Evolutionary conservation across 2,797 vertebrate genomes (phyloP), one percentile per base, ranked within the genome.

Genomic region (Cyclopterus lumpus): DNA sequence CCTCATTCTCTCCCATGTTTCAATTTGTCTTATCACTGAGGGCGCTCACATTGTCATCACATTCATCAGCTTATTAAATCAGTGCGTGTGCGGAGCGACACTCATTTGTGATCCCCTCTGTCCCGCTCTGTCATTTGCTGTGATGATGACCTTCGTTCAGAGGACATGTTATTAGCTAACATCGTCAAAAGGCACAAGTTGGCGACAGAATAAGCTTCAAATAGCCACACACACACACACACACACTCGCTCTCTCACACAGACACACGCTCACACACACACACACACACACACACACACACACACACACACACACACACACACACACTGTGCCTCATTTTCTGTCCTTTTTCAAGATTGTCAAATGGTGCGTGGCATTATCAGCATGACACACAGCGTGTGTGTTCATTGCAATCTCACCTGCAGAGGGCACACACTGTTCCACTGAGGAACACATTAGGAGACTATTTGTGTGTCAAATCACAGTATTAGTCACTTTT

Each of bases 81-180:
- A 46, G 64, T 54, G 73, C 34, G 14, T 36, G 40, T 32, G 68
- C 11, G 11, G 24, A 54, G 20, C 1, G 26, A 55, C 34, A 55
- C 34, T 49, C 64, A 60, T 40, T 64, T 48, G 42, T 73, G 58
- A 77, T 55, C 76, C 68, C 67, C 14, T 70, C 30, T 32, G 34
- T 66, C 60, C 57, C 26, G 57, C 63, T 68, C 66, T 38, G 63
- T 62, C 69, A 70, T 77, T 75, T 68, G 59, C 58, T 74, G 46
- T 24, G 63, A 71, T 55, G 73, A 80, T 83, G 83, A 84, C 77
- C 77, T 83, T 79, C 54, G 70, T 0, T 58, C 54, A 71, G 49
- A 79, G 77, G 83, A 78, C 71, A 62, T 14, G 2, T 38, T 70
- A 81, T 83, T 77, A 65, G 76, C 64, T 57, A 67, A 65, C 71